Evolutionary conservation across 2,113 vertebrate genomes (phyloP).

Genomic region (Cichladusa arquata): DNA sequence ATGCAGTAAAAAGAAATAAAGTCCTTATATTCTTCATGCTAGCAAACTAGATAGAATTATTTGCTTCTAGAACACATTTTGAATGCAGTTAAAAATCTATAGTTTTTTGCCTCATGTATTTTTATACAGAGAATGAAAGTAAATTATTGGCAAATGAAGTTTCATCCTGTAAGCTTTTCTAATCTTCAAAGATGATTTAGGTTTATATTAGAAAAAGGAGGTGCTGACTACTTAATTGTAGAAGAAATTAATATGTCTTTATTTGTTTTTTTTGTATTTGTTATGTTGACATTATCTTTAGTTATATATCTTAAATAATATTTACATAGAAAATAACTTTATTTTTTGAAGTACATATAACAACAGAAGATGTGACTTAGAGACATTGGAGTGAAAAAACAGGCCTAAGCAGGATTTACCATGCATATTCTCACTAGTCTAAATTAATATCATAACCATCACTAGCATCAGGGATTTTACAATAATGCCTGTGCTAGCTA

Average conservation of each 20-base stretch:
- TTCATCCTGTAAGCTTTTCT: not conserved
- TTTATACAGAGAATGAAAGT: not conserved
- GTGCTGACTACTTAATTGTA: not conserved
- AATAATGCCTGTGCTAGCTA: not conserved
- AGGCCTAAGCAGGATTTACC: not conserved
- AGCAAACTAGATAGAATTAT: not conserved
- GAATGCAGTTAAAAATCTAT: not conserved
- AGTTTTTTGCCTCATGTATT: not conserved
- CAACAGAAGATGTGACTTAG: not conserved
- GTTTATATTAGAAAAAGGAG: not conserved
- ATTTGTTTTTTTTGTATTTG: not conserved
- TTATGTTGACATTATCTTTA: not conserved
- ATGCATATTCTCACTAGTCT: not conserved
- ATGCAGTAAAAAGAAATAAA: not conserved
- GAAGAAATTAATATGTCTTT: not conserved
- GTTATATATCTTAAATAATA: not conserved
- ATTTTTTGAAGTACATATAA: not conserved
- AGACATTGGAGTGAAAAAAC: not conserved
- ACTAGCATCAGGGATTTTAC: not conserved
- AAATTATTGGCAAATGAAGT: not conserved
- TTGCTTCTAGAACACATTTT: not conserved
- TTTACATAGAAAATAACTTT: not conserved
- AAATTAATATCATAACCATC: not conserved
- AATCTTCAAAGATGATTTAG: not conserved
- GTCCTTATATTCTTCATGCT: not conserved